Conservation (phyloP, 2,113 vertebrate genomes). For the Hyperoodon ampullatus region DNA sequence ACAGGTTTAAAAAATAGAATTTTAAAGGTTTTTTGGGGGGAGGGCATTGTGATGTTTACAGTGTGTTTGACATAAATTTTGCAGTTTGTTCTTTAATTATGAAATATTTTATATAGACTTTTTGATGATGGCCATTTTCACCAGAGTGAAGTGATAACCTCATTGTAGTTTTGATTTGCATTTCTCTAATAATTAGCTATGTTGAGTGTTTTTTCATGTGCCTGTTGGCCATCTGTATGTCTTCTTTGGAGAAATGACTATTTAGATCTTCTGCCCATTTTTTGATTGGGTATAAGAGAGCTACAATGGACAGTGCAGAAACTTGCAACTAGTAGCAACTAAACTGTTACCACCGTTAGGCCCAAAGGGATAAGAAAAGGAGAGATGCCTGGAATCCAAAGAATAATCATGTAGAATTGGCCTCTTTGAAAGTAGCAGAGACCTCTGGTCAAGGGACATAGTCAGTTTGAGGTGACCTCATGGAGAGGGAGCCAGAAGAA, state of each 20-base stretch:
- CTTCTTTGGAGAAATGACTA: background rate
- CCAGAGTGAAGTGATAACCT: background rate
- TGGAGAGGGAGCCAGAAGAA: background rate
- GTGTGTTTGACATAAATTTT: background rate
- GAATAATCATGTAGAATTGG: background rate
- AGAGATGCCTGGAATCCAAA: background rate
- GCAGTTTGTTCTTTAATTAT: slow-evolving; percentile 23
- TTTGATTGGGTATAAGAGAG: background rate
- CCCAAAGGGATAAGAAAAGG: background rate
- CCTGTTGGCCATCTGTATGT: background rate
- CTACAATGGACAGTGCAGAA: background rate
- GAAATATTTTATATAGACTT: background rate
- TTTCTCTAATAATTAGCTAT: background rate
- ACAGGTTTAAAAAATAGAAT: background rate
- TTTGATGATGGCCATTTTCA: background rate
- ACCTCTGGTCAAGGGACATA: background rate
- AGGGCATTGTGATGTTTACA: background rate
- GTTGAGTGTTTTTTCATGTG: background rate
- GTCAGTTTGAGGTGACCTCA: background rate
- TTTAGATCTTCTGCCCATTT: background rate
- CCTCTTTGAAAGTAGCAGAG: background rate
- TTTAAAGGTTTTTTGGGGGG: background rate
- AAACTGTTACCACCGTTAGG: background rate
- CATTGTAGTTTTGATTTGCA: background rate
- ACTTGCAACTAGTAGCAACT: background rate